These are phyloP conservation scores for Drosophila baimaii DNA, from an alignment of 1,140 invertebrate genomes.

Conservation along the genomic window DNA sequence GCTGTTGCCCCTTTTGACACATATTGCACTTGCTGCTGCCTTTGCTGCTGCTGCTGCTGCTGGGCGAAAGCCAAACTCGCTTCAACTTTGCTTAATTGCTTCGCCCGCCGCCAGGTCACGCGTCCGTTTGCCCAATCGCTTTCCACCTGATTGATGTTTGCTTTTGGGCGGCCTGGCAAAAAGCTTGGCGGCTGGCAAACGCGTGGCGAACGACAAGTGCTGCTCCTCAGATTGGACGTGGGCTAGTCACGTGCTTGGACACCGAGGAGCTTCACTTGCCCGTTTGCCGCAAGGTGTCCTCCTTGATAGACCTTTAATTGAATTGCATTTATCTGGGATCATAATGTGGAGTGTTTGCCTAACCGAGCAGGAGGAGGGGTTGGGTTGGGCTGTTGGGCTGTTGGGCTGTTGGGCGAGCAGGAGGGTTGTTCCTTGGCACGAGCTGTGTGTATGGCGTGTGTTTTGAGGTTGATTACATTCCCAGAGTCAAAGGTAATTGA, in stretches of 20 bases:
- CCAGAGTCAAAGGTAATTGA: slow-evolving; percentile 24
- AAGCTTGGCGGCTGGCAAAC: slow-evolving; percentile 37
- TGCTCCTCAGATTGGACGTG: slow-evolving; percentile 53
- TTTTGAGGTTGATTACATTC: slow-evolving; percentile 30
- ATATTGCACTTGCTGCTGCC: slow-evolving; percentile 72
- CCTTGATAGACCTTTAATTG: slow-evolving; percentile 61
- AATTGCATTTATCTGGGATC: slow-evolving; percentile 50
- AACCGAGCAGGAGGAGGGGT: neutral
- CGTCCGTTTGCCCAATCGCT: slow-evolving; percentile 50
- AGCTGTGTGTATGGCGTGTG: slow-evolving; percentile 11
- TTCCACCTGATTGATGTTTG: slow-evolving; percentile 71
- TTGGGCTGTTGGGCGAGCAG: neutral
- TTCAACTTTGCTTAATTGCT: slow-evolving; percentile 66
- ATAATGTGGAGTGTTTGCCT: slow-evolving; percentile 59
- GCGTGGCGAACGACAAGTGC: slow-evolving; percentile 64
- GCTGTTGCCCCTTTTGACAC: slow-evolving; percentile 60
- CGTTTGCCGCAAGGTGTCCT: slow-evolving; percentile 49
- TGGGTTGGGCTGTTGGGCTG: neutral
- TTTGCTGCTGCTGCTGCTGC: slow-evolving; percentile 27
- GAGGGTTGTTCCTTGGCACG: slow-evolving; percentile 35
- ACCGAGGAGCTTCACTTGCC: too few relatives aligned
- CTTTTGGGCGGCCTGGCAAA: slow-evolving; percentile 16
- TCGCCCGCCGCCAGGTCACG: slow-evolving; percentile 54
- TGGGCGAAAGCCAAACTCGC: slow-evolving; percentile 57
- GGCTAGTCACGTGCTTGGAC: slow-evolving; percentile 57